A percentile compares a stretch with the other conserved stretches of the same genome.
Evolutionary conservation across 2,888 invertebrate species (phyloP).

Genomic region (Leptogaster cylindrica): DNA sequence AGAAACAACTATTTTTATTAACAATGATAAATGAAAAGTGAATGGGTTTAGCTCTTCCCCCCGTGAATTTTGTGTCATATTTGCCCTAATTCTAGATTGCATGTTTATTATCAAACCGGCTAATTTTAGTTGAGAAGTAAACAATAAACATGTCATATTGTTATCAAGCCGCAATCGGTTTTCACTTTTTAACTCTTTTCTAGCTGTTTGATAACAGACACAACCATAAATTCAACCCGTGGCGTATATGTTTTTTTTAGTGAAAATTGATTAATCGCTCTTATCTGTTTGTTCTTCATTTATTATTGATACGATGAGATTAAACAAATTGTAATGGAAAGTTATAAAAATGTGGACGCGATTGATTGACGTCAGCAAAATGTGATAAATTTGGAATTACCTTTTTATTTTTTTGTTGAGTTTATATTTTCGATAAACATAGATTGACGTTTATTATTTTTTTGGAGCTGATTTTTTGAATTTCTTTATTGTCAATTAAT

Average conservation of each 20-base stretch:
- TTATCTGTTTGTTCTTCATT: not conserved
- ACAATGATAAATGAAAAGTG: too few relatives aligned
- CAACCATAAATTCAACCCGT: not conserved
- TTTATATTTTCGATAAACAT: too few relatives aligned
- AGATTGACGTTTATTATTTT: too few relatives aligned
- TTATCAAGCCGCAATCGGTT: not conserved
- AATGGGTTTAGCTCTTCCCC: too few relatives aligned
- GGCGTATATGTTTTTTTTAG: not conserved
- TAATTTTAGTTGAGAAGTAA: too few relatives aligned
- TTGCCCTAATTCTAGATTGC: too few relatives aligned
- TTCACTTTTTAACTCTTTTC: not conserved
- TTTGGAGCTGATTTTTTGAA: not conserved
- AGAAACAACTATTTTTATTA: too few relatives aligned
- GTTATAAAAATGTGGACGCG: too few relatives aligned
- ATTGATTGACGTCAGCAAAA: not conserved
- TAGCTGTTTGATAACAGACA: not conserved
- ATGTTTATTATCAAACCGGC: too few relatives aligned
- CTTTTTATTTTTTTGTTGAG: not conserved
- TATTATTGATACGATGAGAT: not conserved
- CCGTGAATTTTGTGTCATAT: too few relatives aligned
- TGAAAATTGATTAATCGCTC: not conserved
- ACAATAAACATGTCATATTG: not conserved
- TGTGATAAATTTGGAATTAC: not conserved
- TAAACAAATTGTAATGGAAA: not conserved
- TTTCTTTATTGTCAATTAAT: too few relatives aligned